Percentiles rank a stretch among this genome's conserved stretches.
These are phyloP conservation scores for Biston betularia DNA, from an alignment of 2,888 invertebrate species.

Conservation along the genomic window DNA sequence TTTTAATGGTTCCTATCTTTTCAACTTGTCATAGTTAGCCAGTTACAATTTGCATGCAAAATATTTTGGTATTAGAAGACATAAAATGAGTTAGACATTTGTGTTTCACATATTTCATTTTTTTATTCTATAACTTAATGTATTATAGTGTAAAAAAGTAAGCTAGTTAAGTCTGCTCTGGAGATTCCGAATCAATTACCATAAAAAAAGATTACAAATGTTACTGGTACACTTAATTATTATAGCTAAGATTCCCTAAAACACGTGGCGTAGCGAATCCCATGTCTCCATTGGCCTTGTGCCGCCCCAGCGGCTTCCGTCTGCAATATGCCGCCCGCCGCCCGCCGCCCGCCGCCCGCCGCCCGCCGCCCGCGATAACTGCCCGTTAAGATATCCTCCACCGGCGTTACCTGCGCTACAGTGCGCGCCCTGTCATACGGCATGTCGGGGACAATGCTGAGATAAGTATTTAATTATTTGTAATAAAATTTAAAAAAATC, in stretches of 20 bases:
- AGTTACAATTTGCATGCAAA: too few species aligned
- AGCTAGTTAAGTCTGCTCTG: too few species aligned
- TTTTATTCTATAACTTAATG: too few species aligned
- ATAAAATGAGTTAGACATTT: too few species aligned
- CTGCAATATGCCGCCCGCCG: slow-evolving; percentile 14
- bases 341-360: slow-evolving; percentile 8
- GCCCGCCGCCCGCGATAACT: slow-evolving; percentile 10
- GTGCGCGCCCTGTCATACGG: not conserved
- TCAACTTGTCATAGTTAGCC: too few species aligned
- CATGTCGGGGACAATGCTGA: not conserved
- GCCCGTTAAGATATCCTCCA: slow-evolving; percentile 16
- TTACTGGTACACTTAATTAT: too few species aligned
- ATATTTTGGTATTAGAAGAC: too few species aligned
- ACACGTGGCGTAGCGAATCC: slow-evolving; percentile 3
- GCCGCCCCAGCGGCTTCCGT: not conserved
- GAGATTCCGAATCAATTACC: too few species aligned
- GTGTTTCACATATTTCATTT: too few species aligned
- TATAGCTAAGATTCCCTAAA: not conserved
- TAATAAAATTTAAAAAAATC: not conserved
- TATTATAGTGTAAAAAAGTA: too few species aligned
- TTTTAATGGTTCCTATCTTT: too few species aligned
- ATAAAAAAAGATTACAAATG: too few species aligned
- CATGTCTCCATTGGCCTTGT: slow-evolving; percentile 1
- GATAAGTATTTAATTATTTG: not conserved
- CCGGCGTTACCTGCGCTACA: not conserved